Base-by-base conservation (phyloP, 1,140 invertebrate species). In the Macrobrachium nipponense region DNA sequence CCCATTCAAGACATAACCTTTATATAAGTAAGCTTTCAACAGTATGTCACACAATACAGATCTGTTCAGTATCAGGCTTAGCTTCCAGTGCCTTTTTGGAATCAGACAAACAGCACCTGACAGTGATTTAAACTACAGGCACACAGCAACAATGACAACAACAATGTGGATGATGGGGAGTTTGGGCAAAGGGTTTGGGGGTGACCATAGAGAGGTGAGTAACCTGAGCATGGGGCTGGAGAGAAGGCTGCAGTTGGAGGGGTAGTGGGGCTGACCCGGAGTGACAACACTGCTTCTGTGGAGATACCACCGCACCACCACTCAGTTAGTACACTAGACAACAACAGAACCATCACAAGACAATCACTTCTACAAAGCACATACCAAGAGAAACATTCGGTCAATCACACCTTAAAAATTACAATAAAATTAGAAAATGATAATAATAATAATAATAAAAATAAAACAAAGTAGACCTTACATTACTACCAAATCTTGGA, bases 201-300 rank as follows among this genome's bases (percentile, higher is more conserved):
- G 59, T 59, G 76, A 61, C 76, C 18, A 78, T 23, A 81, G 61
- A 77, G 78, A 62, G 80, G 70, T 78, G 80, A 82, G 59, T 87
- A 87, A 87, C 86, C 86, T 87, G 60, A 87, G 86, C 80, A 87
- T 77, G 61, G 79, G 86, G 80, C 86, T 87, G 86, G 86, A 87
- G 86, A 87, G 72, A 61, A 87, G 86, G 64, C 86, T 87, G 80
- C 80, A 81, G 79, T 81, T 81, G 43, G 86, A 82, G n/a, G 80
- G 79, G 79, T 77, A 77, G 59, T 60, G 61, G 58, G 51, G 43
- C 61, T 82, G 78, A 70, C 79, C 61, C n/a, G 86, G 72, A 62
- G 61, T 77, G 51, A 59, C 70, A 87, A 64, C 80, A 82, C 80
- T 82, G 73, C 60, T 59, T 87, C 86, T 87, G 86, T 82, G 66